Evolutionary conservation across 1,140 invertebrate genomes (phyloP).

Genomic region (Araneus ventricosus): DNA sequence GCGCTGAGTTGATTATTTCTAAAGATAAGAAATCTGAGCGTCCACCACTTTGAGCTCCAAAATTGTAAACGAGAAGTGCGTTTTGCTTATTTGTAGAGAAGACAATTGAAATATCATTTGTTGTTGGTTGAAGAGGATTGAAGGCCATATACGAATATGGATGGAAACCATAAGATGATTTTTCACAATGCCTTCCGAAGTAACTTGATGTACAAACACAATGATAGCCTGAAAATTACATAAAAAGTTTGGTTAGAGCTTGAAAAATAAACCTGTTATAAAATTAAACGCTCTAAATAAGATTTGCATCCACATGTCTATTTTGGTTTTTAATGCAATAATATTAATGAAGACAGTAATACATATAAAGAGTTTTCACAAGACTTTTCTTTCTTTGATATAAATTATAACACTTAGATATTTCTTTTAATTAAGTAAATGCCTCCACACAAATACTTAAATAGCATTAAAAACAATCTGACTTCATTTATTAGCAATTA

Average conservation of each 20-base stretch:
- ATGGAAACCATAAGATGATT: constrained; percentile 92
- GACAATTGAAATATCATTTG: constrained; percentile 93
- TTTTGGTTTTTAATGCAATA: no score
- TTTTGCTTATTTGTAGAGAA: constrained; percentile 94
- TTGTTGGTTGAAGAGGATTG: constrained; percentile 87
- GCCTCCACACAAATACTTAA: no score
- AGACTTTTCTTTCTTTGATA: no score
- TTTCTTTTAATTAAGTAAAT: no score
- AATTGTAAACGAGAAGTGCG: constrained; percentile 93
- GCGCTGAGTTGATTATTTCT: constrained; percentile 90
- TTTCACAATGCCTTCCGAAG: constrained; percentile 95
- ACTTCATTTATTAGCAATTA: no score
- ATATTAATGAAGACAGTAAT: no score
- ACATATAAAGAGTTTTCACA: no score
- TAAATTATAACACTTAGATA: no score
- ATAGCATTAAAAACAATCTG: no score
- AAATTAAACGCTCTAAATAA: no score
- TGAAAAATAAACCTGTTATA: no score
- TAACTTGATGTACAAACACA: constrained; percentile 91
- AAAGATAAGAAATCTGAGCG: constrained; percentile 95
- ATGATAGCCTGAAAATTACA: constrained; percentile 88
- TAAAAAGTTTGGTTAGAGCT: not conserved
- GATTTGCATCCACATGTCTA: no score
- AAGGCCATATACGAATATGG: constrained; percentile 94
- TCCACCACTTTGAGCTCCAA: constrained; percentile 90